phyloP scores from a whole-genome alignment of 2,888 invertebrate genomes.

The Luperina testacea region DNA sequence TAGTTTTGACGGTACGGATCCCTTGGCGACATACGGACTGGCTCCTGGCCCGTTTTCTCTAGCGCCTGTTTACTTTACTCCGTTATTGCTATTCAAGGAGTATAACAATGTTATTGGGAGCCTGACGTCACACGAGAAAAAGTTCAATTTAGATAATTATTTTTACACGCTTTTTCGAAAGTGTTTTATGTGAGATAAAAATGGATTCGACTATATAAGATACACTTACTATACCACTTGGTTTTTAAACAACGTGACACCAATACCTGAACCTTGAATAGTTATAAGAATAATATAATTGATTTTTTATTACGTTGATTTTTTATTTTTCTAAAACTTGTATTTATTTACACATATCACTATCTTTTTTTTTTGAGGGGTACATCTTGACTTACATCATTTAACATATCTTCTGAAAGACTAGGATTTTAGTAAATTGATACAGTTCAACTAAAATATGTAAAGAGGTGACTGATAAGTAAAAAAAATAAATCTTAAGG shows the following conservation, averaged over 20 bases:
- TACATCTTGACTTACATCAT: too few relatives aligned
- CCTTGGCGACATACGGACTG: background rate
- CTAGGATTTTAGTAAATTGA: too few relatives aligned
- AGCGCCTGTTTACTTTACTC: slow-evolving; percentile 58
- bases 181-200: background rate
- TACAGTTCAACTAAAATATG: too few relatives aligned
- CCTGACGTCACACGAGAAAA: slow-evolving; percentile 20
- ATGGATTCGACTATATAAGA: background rate
- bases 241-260: background rate
- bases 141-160: slow-evolving; percentile 22
- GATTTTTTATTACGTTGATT: too few relatives aligned
- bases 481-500: too few relatives aligned
- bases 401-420: too few relatives aligned
- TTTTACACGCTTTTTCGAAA: background rate
- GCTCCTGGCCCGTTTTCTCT: background rate
- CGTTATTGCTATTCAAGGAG: slow-evolving; percentile 58
- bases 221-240: background rate
- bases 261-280: too few relatives aligned
- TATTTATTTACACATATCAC: too few relatives aligned
- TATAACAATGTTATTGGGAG: slow-evolving; percentile 57
- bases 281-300: background rate
- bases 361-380: too few relatives aligned
- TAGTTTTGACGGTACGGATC: background rate
- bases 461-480: too few relatives aligned
- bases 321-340: too few relatives aligned